These are phyloP conservation scores for Macrostomum cliftonense DNA, from an alignment of 2,888 invertebrate species.

Conservation along the genomic window DNA sequence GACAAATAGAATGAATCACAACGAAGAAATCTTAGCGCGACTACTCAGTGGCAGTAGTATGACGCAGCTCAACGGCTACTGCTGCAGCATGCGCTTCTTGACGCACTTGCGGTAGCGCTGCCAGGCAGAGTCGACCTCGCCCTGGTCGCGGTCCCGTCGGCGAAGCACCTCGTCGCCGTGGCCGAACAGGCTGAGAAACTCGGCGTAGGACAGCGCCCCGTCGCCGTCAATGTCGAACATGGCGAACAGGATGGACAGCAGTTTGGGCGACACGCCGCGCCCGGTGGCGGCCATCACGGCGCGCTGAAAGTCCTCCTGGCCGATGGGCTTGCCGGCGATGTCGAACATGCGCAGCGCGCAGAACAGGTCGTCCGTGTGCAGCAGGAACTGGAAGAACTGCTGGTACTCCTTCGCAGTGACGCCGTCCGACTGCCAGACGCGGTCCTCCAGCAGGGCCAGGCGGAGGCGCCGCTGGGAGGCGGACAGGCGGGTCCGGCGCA, in stretches of 20 bases:
- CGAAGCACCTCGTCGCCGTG: too few relatives aligned
- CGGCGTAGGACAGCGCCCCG: slow-evolving; percentile 77
- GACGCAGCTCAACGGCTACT: too few relatives aligned
- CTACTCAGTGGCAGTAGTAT: too few relatives aligned
- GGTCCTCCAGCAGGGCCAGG: slow-evolving; percentile 43
- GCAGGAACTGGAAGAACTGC: slow-evolving; percentile 85
- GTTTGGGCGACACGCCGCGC: slow-evolving; percentile 58
- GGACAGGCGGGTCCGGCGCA: slow-evolving; percentile 52
- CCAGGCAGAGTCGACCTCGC: too few relatives aligned
- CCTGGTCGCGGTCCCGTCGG: too few relatives aligned
- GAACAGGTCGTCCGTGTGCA: slow-evolving; percentile 83
- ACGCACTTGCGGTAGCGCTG: too few relatives aligned
- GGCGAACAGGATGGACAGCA: slow-evolving; percentile 81
- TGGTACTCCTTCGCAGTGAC: slow-evolving; percentile 82
- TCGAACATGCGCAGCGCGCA: slow-evolving; percentile 97
- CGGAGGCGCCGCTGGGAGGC: slow-evolving; percentile 72
- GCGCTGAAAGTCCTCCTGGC: slow-evolving; percentile 82
- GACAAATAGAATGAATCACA: too few relatives aligned
- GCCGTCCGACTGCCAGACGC: slow-evolving; percentile 36
- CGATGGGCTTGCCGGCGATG: slow-evolving; percentile 76
- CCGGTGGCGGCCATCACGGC: slow-evolving; percentile 89
- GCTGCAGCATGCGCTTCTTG: too few relatives aligned
- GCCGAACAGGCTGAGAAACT: slow-evolving; percentile 51
- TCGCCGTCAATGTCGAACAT: slow-evolving; percentile 93
- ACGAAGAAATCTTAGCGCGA: too few relatives aligned